Base-by-base conservation (phyloP, 2,888 invertebrate genomes). In the Metacarcinus magister region DNA sequence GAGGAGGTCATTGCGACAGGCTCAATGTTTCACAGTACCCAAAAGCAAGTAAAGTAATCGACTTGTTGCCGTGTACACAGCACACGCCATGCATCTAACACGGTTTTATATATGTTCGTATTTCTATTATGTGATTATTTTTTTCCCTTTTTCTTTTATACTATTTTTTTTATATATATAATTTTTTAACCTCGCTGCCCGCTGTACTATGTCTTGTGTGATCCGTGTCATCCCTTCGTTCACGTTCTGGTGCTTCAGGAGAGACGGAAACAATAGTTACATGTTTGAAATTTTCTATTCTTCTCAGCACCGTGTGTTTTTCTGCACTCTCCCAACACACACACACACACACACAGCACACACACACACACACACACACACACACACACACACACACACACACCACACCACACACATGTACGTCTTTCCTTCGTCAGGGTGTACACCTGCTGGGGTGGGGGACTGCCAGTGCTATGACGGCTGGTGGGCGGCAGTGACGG, bases 401-500 rank as follows among this genome's bases (percentile, higher is more conserved):
- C 60, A 10, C 19, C 60, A 10, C 60, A 82, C 2, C n/a, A 39
- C 1, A 13, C 7, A 67, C 7, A 67, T 19, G 16, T 16, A 7
- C n/a, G 4, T 43, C 43, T 90, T 60, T 39, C 23, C 67, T 32
- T 39, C 67, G 7, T 96, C 92, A 96, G 96, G 43, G 60, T 96
- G 43, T 96, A 96, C 94, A 94, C 94, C 87, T 43, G 94, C 46
- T 23, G 94, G 10, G 94, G 95, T 3, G 94, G 95, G 96, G 97
- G 96, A 2, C 95, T 97, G 48, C 97, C 97, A 0, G 96, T 96
- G 87, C 46, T 43, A 96, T 96, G 97, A 97, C 97, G 16, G 96
- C 96, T 7, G 96, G 67, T 97, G 97, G 97, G 97, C 97, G 1
- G 93, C 92, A 19, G 97, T 96, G 48, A 97, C 96, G 3, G 96